Base-by-base conservation (phyloP, 2,113 vertebrate species). In the Ibidorhyncha struthersii region DNA sequence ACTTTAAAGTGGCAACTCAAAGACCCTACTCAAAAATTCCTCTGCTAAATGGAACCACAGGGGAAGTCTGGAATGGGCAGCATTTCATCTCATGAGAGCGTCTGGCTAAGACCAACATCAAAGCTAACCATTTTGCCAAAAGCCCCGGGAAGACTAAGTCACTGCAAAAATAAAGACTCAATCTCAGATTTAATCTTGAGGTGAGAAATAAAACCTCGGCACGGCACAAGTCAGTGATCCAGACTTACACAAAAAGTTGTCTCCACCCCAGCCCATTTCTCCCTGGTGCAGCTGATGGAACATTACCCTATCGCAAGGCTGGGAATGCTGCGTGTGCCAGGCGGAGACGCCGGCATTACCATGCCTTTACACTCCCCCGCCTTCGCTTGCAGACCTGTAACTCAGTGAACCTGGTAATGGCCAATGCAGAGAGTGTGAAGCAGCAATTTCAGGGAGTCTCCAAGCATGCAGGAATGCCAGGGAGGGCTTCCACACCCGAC, bases 21-120 rank as follows among this genome's bases (percentile, higher is more conserved):
- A 88, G 92, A 85, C 76, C 71, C 70, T 84, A 43, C 92, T 90
- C 58, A 88, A 56, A 91, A 92, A 94, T 89, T 94, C 76, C 85
- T 86, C 58, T 70, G 70, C 85, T 93, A 86, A 96, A 90, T 36
- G 43, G 78, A 77, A 61, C 74, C 2, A 1, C n/a, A 26, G 63
- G 50, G 71, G 74, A 70, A 88, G 79, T n/a, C 17, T 70, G 76
- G 69, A 82, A 95, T 80, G 82, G 95, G 92, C 93, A 95, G 76
- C 63, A 53, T 67, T 95, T 94, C 92, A 62, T 66, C 82, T 83
- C 71, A 22, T 32, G 78, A 93, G 62, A 41, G 16, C 0, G 0
- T 66, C 92, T 93, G 92, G 87, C 87, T 66, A 8, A 45, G 62
- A n/a, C 53, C 71, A 83, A 89, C 95, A 69, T 88, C 90, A 92